Evolutionary conservation across 2,797 vertebrate genomes (phyloP).

Genomic region (Karalla daura): DNA sequence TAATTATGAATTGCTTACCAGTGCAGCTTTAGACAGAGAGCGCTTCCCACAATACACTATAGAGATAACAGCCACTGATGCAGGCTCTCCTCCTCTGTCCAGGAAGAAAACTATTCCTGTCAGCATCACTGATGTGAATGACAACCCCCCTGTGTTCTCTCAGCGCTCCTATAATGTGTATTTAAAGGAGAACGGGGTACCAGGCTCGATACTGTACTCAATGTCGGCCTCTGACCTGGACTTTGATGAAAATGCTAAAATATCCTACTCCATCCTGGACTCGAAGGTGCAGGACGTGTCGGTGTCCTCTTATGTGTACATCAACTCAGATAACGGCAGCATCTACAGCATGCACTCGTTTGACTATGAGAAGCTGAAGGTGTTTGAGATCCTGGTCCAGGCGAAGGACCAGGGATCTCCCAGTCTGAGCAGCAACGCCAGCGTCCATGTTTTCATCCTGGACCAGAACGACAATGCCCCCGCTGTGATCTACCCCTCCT

Average conservation of each 20-base stretch:
- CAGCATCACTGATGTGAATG: constrained; percentile 87
- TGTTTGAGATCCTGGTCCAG: constrained; percentile 77
- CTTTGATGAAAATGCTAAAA: constrained; percentile 63
- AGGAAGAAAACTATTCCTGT: constrained; percentile 81
- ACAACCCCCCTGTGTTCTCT: constrained; percentile 82
- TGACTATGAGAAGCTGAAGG: constrained; percentile 80
- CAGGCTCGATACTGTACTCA: constrained; percentile 86
- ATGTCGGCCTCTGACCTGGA: constrained; percentile 86
- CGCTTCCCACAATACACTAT: constrained; percentile 82
- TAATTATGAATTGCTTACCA: constrained; percentile 74
- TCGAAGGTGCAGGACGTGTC: constrained; percentile 76
- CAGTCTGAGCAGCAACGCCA: constrained; percentile 73
- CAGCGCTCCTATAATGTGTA: constrained; percentile 86
- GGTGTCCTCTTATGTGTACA: constrained; percentile 84
- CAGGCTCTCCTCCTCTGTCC: constrained; percentile 82
- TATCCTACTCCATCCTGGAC: constrained; percentile 80
- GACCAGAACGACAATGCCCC: constrained; percentile 84
- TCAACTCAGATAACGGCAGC: constrained; percentile 86
- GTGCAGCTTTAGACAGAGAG: constrained; percentile 83
- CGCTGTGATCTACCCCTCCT: constrained; percentile 80
- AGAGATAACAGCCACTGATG: constrained; percentile 85
- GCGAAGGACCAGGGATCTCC: constrained; percentile 81
- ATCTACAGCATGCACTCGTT: constrained; percentile 83
- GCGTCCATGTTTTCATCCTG: constrained; percentile 80
- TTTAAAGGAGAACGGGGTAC: constrained; percentile 85